Evolutionary conservation across 2,113 vertebrate genomes (phyloP), one percentile per base, ranked within the genome.

Genomic region (Prolemur simus): DNA sequence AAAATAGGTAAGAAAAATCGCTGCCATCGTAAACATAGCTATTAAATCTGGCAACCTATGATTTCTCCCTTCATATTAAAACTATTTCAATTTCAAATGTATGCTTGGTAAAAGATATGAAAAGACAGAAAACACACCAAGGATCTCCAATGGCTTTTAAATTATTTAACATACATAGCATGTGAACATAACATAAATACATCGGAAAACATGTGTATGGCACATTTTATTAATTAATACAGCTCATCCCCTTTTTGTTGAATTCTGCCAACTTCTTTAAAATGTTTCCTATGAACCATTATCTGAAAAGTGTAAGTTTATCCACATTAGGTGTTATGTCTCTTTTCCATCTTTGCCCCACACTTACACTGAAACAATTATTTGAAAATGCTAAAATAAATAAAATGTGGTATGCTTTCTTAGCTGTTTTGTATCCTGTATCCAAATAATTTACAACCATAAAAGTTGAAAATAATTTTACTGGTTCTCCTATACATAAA

Each of bases 181-280:
- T 13, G 74, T 58, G 66, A 95, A 93, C 88, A 92, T 78, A 97
- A 91, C 77, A 94, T 64, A 97, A 98, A 96, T 95, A 88, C 97
- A 97, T 94, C 98, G 97, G 96, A 98, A 98, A 97, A 98, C 96
- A 98, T 95, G 96, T 64, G 37, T 96, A 96, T 91, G 95, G 96
- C 91, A 87, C 68, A 97, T 95, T 98, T 95, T 73, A 49, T 87
- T 80, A 98, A 90, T 97, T 98, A 93, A 93, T 88, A 95, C 77
- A 96, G 14, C 29, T 90, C 54, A 63, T 95, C 87, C 84, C 56
- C 32, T 71, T 37, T 96, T 97, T 97, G 91, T 96, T 97, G 81
- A 97, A 97, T 95, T 98, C 87, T 97, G 78, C 56, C 69, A 95
- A 96, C 68, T 84, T 82, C 42, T 95, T 97, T 96, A 97, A 96